phyloP scores from a whole-genome alignment of 2,113 vertebrate genomes.

The Rafetus swinhoei region DNA sequence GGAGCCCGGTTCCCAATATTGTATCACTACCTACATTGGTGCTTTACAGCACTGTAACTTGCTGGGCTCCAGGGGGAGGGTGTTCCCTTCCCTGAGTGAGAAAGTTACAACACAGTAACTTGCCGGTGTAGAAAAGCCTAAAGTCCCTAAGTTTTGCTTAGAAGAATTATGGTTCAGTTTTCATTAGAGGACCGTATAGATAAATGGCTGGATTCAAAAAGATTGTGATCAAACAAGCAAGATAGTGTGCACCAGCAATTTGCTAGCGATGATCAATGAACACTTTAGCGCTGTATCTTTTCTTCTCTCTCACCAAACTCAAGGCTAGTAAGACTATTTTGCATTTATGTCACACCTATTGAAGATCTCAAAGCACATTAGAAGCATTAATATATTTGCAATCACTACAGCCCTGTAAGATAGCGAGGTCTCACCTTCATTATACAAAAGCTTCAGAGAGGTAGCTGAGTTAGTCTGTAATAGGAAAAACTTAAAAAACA shows the following conservation, averaged over 20 bases:
- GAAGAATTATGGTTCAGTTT: background rate
- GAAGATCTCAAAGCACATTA: background rate
- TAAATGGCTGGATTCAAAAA: background rate
- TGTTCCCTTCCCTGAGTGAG: too few species aligned
- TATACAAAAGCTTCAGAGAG: background rate
- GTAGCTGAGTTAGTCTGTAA: too few species aligned
- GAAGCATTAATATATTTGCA: background rate
- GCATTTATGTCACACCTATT: fast-evolving
- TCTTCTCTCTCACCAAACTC: background rate
- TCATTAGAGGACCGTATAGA: background rate
- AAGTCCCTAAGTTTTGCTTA: background rate
- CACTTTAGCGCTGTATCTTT: background rate
- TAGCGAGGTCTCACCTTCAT: background rate
- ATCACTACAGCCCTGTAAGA: background rate
- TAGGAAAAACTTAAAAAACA: too few species aligned
- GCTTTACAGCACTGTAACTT: too few species aligned
- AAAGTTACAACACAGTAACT: too few species aligned
- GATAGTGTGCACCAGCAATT: background rate
- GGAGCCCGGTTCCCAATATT: too few species aligned
- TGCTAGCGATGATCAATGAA: fast-evolving
- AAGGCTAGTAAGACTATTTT: background rate
- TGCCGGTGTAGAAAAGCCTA: too few species aligned
- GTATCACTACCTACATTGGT: too few species aligned
- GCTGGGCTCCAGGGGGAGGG: too few species aligned
- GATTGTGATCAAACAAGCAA: background rate